Conservation (phyloP, 2,888 invertebrate genomes). For the Hybos culiciformis region DNA sequence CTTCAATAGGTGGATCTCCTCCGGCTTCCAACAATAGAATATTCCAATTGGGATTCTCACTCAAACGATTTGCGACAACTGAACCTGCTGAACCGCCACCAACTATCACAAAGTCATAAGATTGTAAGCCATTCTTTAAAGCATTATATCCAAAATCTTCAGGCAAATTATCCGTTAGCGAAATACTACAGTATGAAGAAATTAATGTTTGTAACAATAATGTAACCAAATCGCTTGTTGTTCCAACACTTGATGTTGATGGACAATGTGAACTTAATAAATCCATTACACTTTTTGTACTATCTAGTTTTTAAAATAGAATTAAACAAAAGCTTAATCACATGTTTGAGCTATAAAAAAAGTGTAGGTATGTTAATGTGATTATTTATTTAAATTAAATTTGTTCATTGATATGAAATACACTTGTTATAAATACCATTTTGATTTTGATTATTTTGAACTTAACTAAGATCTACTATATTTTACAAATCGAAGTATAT, state of each 20-base stretch:
- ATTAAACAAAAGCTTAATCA: no score
- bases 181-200: constrained; percentile 41
- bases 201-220: constrained; percentile 41
- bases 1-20: constrained; percentile 20
- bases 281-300: no score
- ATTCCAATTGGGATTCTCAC: constrained; percentile 20
- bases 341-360: no score
- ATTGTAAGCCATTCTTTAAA: constrained; percentile 21
- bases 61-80: constrained; percentile 20
- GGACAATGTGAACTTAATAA: constrained; percentile 28
- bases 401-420: no score
- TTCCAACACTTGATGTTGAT: constrained; percentile 13
- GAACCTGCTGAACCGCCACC: constrained; percentile 15
- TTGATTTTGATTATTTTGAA: no score
- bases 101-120: constrained; percentile 12
- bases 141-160: constrained; percentile 26
- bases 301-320: no score
- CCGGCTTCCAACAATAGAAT: constrained; percentile 21
- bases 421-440: no score
- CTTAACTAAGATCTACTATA: no score
- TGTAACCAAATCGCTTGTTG: constrained; percentile 34
- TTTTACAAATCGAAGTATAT: no score
- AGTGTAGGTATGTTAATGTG: no score
- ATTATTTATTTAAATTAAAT: no score
- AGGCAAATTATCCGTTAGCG: constrained; percentile 39